Conservation (phyloP, 2,113 vertebrate species). For the Anarhynchus alexandrinus region DNA sequence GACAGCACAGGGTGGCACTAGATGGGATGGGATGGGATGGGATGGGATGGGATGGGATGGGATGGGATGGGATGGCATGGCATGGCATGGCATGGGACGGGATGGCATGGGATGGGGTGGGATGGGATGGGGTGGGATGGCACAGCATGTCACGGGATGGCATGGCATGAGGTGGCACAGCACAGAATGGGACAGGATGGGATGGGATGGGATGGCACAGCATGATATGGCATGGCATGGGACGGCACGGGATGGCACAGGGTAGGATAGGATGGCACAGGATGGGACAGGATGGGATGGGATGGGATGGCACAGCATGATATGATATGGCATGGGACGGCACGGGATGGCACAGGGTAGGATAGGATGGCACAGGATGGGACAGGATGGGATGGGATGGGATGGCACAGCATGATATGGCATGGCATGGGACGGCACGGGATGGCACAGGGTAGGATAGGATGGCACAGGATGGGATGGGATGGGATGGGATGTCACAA, state of each 20-base stretch:
- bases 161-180: neutral
- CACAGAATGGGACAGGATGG: neutral
- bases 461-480: neutral
- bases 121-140: neutral
- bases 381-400: neutral
- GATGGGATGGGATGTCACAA: neutral
- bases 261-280: neutral
- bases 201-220: neutral
- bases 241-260: neutral
- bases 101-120: too few species aligned
- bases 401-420: too few species aligned
- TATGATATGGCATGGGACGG: accelerated
- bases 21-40: accelerated
- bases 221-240: too few species aligned
- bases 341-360: neutral
- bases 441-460: neutral
- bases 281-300: neutral
- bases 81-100: too few species aligned
- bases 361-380: too few species aligned
- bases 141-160: neutral
- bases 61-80: too few species aligned
- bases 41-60: neutral
- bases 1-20: too few species aligned
- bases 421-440: neutral
- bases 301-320: accelerated